Percentiles rank a stretch among this genome's conserved stretches.
These are phyloP conservation scores for Pleuronectes platessa DNA, from an alignment of 2,113 vertebrate genomes.

Conservation along the genomic window DNA sequence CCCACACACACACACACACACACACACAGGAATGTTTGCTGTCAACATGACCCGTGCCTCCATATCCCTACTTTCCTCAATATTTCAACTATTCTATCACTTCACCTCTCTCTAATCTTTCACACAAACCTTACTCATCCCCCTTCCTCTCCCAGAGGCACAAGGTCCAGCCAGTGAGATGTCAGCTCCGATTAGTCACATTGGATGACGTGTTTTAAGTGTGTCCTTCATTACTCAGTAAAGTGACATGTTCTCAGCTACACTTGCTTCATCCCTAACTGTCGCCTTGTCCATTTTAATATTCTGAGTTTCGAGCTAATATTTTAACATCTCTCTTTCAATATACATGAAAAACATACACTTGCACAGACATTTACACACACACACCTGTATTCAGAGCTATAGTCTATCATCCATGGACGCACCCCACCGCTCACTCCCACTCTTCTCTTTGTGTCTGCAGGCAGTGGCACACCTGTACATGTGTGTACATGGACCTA, in stretches of 20 bases:
- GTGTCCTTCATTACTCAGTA: conserved; percentile 67
- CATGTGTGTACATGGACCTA: conserved; percentile 48
- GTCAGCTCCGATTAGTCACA: conserved; percentile 64
- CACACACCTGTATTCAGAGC: conserved; percentile 33
- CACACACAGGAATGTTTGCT: conserved; percentile 25
- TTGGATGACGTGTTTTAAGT: conserved; percentile 62
- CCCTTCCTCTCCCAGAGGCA: conserved; percentile 40
- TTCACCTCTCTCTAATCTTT: conserved; percentile 50
- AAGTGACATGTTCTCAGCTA: conserved; percentile 59
- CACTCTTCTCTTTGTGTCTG: conserved; percentile 55
- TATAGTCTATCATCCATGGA: conserved; percentile 62
- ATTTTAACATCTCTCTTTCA: conserved; percentile 5
- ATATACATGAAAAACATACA: conserved; percentile 26
- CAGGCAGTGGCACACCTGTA: conserved; percentile 60
- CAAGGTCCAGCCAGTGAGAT: conserved; percentile 51
- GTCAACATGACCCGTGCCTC: conserved; percentile 58
- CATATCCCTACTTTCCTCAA: conserved; percentile 23
- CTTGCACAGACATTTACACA: not conserved
- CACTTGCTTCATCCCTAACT: conserved; percentile 43
- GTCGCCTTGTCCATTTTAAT: conserved; percentile 55
- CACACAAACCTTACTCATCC: conserved; percentile 22
- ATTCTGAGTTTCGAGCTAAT: conserved; percentile 34
- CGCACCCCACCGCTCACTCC: conserved; percentile 3
- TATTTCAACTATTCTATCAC: conserved; percentile 63
- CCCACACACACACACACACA: not conserved